Conservation (phyloP, 2,797 vertebrate species). For the Microctenopoma stevenorrisi region DNA sequence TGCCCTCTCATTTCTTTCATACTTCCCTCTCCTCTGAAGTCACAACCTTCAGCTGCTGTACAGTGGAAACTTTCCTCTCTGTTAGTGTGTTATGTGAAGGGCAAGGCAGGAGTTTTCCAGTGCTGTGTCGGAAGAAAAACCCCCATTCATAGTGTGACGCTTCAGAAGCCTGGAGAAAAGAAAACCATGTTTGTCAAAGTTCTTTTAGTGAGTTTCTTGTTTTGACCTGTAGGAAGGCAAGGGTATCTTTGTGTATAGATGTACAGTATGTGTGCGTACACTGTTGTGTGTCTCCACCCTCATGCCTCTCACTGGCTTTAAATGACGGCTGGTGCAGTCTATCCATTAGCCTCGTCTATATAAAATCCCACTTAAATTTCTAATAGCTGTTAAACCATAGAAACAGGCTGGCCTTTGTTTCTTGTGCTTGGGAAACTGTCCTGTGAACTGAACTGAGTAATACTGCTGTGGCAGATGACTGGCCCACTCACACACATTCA, state of each 20-base stretch:
- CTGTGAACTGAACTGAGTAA: conserved; percentile 75
- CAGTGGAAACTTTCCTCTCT: conserved; percentile 67
- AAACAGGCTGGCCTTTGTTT: conserved; percentile 82
- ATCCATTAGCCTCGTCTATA: conserved; percentile 66
- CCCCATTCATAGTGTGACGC: conserved; percentile 34
- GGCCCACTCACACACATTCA: conserved; percentile 71
- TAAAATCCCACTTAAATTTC: conserved; percentile 73
- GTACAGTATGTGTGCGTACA: conserved; percentile 7
- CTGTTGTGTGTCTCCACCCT: conserved; percentile 22
- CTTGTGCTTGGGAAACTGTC: conserved; percentile 73
- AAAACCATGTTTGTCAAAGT: conserved; percentile 55
- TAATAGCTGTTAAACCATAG: conserved; percentile 80
- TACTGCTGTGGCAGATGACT: conserved; percentile 75
- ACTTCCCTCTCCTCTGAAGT: conserved; percentile 15
- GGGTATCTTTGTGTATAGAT: conserved; percentile 1
- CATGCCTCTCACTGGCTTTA: conserved; percentile 42
- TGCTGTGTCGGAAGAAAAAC: conserved; percentile 51
- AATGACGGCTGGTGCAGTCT: conserved; percentile 50
- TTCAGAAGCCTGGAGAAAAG: conserved; percentile 46
- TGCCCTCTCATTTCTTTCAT: conserved; percentile 27
- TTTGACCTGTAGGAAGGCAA: conserved; percentile 44
- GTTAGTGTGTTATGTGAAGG: conserved; percentile 64
- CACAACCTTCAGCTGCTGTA: conserved; percentile 46
- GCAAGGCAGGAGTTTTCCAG: conserved; percentile 61
- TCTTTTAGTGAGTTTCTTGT: conserved; percentile 53